A percentile compares a stretch with the other conserved stretches of the same genome.
These are phyloP conservation scores for Spinus pinus DNA, from an alignment of 2,797 vertebrate genomes.

Conservation along the genomic window DNA sequence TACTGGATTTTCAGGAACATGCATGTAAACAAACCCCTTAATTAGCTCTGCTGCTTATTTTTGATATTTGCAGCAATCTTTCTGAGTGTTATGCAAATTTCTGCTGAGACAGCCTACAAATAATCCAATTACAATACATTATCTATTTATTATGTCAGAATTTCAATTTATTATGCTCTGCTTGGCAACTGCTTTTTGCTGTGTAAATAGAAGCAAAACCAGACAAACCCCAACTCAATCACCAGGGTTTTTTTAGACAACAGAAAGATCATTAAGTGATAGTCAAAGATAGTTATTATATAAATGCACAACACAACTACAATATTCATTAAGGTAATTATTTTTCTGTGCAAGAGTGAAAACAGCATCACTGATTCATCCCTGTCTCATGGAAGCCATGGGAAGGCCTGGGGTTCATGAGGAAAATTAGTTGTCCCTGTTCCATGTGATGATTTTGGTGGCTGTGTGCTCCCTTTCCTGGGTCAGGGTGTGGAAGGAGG, in stretches of 20 bases:
- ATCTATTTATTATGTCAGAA: constrained; percentile 47
- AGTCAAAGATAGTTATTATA: not conserved
- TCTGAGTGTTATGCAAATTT: constrained; percentile 12
- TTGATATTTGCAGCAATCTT: not conserved
- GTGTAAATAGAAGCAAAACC: not conserved
- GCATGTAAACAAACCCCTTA: constrained; percentile 20
- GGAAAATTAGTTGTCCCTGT: not conserved
- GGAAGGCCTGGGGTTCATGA: not conserved
- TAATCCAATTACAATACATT: constrained; percentile 56
- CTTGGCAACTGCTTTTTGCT: constrained; percentile 25
- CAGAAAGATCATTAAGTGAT: constrained; percentile 41
- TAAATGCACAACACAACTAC: not conserved
- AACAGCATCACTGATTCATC: not conserved
- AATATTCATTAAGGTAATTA: not conserved
- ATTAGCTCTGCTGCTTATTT: constrained; percentile 54
- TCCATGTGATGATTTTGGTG: not conserved
- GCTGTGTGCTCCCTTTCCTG: not conserved
- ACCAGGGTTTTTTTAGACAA: not conserved
- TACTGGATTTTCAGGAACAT: not conserved
- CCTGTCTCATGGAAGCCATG: not conserved
- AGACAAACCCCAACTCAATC: not conserved
- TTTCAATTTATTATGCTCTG: constrained; percentile 33
- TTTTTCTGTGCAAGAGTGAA: not conserved
- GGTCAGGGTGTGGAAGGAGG: not conserved
- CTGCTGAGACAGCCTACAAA: constrained; percentile 47